Base-by-base conservation (phyloP, 2,888 invertebrate genomes). In the Hypselothyrea guttata region DNA sequence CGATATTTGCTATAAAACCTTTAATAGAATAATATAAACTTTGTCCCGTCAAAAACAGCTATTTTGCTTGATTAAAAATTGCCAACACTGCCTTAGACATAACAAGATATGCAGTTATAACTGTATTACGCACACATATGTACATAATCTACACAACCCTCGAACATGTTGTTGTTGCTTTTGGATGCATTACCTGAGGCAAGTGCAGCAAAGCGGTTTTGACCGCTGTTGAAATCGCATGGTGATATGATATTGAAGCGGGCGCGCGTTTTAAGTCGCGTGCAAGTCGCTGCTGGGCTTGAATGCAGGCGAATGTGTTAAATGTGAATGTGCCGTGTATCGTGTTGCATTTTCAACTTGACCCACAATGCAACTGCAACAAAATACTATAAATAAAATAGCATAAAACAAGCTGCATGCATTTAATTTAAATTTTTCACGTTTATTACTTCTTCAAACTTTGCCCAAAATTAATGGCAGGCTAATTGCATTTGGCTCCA, bases 341-440 rank as follows among this genome's bases (percentile, higher is more conserved):
- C 67, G 35, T 54, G 63, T 62, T 81, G 86, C 84, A 74, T 76
- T 78, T 76, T 84, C 83, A 84, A 84, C 83, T 84, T 84, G 83
- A 86, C 83, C 86, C 71, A 84, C 76, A 84, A 83, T 46, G 44
- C 40, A 28, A 16, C 31, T 44, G 42, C 58, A 35, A 47, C 46
- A 51, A 47, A 46, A 55, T 52, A 11, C 40, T 35, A 54, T 22
- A 22, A 22, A 22, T 22, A 22, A 22, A 22, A 22, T 5, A 22
- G 3, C 22, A 5, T 22, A 22, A 22, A 22, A 22, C 5, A 5
- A 22, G 22, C 22, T 22, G 22, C 2, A 22, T 22, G 22, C 22
- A 22, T 22, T 22, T 22, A 22, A 22, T 22, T 22, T 22, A 22
- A 22, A 22, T 22, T 5, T 22, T 22, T 22, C 22, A 22, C 5